Percentiles rank a stretch among this genome's conserved stretches.
Evolutionary conservation across 2,797 vertebrate species (phyloP).

Genomic region (Protosalanx chinensis): DNA sequence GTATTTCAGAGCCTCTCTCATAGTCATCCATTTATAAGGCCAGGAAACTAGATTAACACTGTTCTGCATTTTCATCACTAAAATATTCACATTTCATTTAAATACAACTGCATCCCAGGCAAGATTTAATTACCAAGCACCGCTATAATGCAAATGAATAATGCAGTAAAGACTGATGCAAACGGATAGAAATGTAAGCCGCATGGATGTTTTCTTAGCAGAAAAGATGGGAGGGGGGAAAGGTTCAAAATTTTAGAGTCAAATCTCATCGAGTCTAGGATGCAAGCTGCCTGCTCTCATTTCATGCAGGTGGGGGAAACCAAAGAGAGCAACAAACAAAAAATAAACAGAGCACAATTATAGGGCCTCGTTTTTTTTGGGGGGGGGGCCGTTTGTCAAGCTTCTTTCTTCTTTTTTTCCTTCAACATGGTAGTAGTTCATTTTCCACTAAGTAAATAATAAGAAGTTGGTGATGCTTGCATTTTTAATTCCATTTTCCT

Average conservation of each 20-base stretch:
- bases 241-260: slow-evolving; percentile 35
- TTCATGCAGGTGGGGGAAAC: slow-evolving; percentile 23
- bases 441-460: slow-evolving; percentile 78
- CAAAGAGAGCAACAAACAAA: slow-evolving; percentile 14
- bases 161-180: slow-evolving; percentile 77
- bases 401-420: slow-evolving; percentile 30
- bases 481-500: slow-evolving; percentile 75
- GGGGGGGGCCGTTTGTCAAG: slow-evolving; percentile 47
- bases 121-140: slow-evolving; percentile 75
- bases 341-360: slow-evolving; percentile 57
- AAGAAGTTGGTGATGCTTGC: slow-evolving; percentile 81
- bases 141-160: slow-evolving; percentile 78
- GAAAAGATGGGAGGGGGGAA: slow-evolving; percentile 20
- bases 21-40: slow-evolving; percentile 48
- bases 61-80: slow-evolving; percentile 63
- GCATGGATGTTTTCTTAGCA: slow-evolving; percentile 18
- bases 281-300: slow-evolving; percentile 15
- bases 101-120: slow-evolving; percentile 65
- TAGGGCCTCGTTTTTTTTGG: slow-evolving; percentile 50
- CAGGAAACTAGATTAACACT: slow-evolving; percentile 53
- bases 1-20: slow-evolving; percentile 50
- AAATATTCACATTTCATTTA: slow-evolving; percentile 80
- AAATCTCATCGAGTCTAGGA: slow-evolving; percentile 26
- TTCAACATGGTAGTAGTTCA: slow-evolving; percentile 65
- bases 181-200: slow-evolving; percentile 72